Conservation (phyloP, 1,140 invertebrate genomes). For the Bombyx mandarina region DNA sequence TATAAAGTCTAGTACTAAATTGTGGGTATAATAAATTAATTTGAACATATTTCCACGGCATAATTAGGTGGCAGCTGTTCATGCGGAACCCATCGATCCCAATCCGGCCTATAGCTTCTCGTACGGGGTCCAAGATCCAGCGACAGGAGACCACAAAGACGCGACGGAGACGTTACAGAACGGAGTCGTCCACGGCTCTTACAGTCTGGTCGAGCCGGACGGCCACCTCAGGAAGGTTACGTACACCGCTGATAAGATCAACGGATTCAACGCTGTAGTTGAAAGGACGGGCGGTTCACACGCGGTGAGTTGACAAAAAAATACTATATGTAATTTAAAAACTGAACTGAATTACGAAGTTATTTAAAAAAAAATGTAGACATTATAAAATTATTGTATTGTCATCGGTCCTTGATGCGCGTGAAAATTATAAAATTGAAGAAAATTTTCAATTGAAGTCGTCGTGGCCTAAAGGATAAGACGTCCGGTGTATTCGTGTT, state of each 20-base stretch:
- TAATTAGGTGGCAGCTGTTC: constrained; percentile 16
- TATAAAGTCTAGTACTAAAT: too few relatives aligned
- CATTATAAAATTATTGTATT: too few relatives aligned
- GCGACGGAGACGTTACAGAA: constrained; percentile 74
- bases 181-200: constrained; percentile 75
- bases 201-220: constrained; percentile 76
- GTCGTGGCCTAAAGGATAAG: too few relatives aligned
- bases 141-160: constrained; percentile 80
- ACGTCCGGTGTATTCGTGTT: too few relatives aligned
- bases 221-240: constrained; percentile 75
- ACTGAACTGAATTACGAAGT: too few relatives aligned
- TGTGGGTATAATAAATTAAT: too few relatives aligned
- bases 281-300: constrained; percentile 70
- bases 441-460: too few relatives aligned
- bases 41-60: too few relatives aligned
- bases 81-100: constrained; percentile 75
- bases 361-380: too few relatives aligned
- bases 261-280: constrained; percentile 71
- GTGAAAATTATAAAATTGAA: too few relatives aligned
- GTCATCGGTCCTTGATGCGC: too few relatives aligned
- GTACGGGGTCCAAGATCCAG: constrained; percentile 79
- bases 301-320: constrained; percentile 39
- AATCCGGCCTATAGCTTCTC: constrained; percentile 81
- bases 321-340: too few relatives aligned
- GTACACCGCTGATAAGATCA: constrained; percentile 71